Evolutionary conservation across 1,140 invertebrate species (phyloP), one percentile per base, ranked within the genome.

Genomic region (Leptinotarsa undecemlineata): DNA sequence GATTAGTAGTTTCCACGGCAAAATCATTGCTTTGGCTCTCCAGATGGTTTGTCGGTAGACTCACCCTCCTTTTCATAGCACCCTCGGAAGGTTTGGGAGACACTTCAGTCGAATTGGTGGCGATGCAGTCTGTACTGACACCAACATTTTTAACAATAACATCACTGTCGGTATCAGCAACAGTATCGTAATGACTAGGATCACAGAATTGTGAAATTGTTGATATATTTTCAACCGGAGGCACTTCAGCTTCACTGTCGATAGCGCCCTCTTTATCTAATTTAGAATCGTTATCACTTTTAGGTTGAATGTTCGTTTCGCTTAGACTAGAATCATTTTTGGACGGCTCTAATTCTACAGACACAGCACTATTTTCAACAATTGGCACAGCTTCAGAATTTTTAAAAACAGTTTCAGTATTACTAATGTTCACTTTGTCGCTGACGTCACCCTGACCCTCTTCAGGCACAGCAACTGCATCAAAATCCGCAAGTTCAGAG

Each of bases 171-270:
- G 68, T 72, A 74, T 75, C 73, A 69, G 61, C 77, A 82, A 78
- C 81, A 85, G 83, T 84, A 74, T 76, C 64, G 63, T 79, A 80
- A 81, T 87, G 85, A 85, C 85, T 87, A 83, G 87, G 87, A 88
- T 92, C 91, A 88, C 91, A 92, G 82, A 91, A 91, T 80, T 90
- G 91, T 76, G 91, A 91, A 87, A 92, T 92, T 78, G 91, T 90
- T 82, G 90, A 88, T 77, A 92, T 91, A 86, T 91, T 90, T 79
- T 90, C 88, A 76, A 88, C 87, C 80, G 87, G 88, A 83, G 88
- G 87, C 84, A 87, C 87, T 87, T 88, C 86, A 82, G 75, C 72
- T 81, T 88, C 85, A 81, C 86, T 77, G 26, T 73, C 76, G 48
- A 26, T 72, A 68, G 76, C 75, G 42, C 84, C 85, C 82, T 85